Evolutionary conservation across 1,140 invertebrate species (phyloP).

Genomic region (Artemia franciscana): DNA sequence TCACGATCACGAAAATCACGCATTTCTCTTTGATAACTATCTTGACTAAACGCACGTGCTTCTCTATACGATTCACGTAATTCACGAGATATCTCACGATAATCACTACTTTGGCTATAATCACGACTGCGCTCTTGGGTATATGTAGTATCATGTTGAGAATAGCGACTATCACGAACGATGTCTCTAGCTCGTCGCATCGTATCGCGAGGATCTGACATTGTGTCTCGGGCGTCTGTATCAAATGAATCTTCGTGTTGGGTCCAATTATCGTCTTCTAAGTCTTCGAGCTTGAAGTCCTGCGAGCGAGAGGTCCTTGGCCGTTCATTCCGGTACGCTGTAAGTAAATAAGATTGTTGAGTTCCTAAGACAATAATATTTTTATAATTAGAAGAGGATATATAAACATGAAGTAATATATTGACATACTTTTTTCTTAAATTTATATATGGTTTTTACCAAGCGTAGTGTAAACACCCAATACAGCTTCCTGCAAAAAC

Average conservation of each 20-base stretch:
- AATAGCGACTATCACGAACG: not conserved
- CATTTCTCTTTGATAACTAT: not conserved
- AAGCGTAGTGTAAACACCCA: too few relatives aligned
- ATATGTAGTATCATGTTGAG: not conserved
- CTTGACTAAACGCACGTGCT: not conserved
- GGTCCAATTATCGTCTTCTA: not conserved
- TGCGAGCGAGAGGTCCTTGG: not conserved
- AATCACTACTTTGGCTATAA: not conserved
- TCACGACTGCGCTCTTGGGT: not conserved
- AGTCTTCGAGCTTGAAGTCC: not conserved
- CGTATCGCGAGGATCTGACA: not conserved
- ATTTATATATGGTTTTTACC: too few relatives aligned
- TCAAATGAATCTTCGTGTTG: not conserved
- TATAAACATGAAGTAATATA: too few relatives aligned
- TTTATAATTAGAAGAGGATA: too few relatives aligned
- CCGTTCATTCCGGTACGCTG: not conserved
- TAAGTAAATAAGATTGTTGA: too few relatives aligned
- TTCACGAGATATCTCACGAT: not conserved
- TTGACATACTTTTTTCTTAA: too few relatives aligned
- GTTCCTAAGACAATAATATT: too few relatives aligned
- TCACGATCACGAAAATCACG: not conserved
- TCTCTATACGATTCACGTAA: not conserved
- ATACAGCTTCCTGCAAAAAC: too few relatives aligned
- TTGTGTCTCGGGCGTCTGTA: not conserved
- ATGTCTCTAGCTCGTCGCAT: not conserved